A percentile compares a stretch with the other conserved stretches of the same genome.
These are phyloP conservation scores for Abrostola triplasia DNA, from an alignment of 2,888 invertebrate genomes.

Conservation along the genomic window DNA sequence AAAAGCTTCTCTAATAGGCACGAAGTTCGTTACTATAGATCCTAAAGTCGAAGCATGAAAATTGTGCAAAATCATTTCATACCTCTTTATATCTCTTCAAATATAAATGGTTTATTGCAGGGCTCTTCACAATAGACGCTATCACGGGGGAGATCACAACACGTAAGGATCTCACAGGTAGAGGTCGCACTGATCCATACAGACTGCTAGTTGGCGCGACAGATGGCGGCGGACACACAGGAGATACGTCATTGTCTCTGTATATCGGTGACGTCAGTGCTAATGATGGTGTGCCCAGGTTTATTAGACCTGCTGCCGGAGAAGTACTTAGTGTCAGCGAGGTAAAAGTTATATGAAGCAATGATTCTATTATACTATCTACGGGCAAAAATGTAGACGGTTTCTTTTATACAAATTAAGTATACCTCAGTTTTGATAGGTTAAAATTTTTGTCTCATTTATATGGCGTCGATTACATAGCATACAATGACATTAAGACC, in stretches of 20 bases:
- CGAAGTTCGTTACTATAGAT: no score
- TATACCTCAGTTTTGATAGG: no score
- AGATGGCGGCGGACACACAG: conserved; percentile 90
- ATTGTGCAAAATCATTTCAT: no score
- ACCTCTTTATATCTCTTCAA: neutral
- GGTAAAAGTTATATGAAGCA: conserved; percentile 69
- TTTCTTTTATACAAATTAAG: no score
- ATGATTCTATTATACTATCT: neutral
- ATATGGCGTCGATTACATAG: no score
- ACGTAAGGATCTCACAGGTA: conserved; percentile 90
- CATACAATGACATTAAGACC: no score
- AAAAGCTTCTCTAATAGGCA: no score
- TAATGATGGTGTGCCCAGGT: conserved; percentile 93
- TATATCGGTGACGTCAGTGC: conserved; percentile 94
- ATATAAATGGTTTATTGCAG: conserved; percentile 68
- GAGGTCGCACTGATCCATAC: conserved; percentile 93
- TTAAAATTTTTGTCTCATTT: no score
- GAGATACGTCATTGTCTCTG: conserved; percentile 89
- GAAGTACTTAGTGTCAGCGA: conserved; percentile 92
- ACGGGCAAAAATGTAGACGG: no score
- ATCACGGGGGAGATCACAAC: conserved; percentile 91
- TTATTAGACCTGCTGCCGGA: conserved; percentile 91
- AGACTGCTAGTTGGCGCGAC: conserved; percentile 90
- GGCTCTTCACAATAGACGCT: conserved; percentile 90
- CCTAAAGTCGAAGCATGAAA: no score